Evolutionary conservation across 1,140 invertebrate species (phyloP).

Genomic region (Dysdera silvatica): DNA sequence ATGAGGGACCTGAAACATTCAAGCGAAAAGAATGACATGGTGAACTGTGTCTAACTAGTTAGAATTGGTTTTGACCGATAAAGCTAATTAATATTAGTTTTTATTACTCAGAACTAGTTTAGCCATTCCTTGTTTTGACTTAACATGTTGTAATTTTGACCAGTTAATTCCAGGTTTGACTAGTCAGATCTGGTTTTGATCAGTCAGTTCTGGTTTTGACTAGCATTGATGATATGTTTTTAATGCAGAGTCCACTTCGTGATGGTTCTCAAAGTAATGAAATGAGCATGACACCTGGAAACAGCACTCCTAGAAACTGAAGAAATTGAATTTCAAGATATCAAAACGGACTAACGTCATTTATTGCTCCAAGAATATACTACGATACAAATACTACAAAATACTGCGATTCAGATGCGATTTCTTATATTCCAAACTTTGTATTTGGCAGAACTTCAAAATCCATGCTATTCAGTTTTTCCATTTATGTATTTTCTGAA

Average conservation of each 20-base stretch:
- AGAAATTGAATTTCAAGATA: no score
- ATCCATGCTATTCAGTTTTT: no score
- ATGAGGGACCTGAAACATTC: no score
- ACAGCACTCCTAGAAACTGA: slow-evolving; percentile 10
- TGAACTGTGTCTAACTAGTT: no score
- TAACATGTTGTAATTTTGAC: background rate
- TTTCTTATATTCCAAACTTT: no score
- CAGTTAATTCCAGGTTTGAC: background rate
- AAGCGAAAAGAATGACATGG: no score
- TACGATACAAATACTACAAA: no score
- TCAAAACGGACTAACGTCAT: no score
- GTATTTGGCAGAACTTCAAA: no score
- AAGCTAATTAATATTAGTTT: background rate
- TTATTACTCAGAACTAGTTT: background rate
- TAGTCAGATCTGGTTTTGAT: background rate
- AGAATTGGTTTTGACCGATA: background rate
- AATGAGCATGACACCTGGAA: slow-evolving; percentile 10
- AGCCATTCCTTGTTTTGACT: background rate
- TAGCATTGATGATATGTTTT: background rate
- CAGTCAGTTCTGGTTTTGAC: background rate
- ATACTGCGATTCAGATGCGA: no score
- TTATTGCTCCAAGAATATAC: no score
- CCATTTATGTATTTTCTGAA: no score
- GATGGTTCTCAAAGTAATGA: slow-evolving; percentile 27
- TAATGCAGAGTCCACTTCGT: slow-evolving; percentile 25